Base-by-base conservation (phyloP, 2,113 vertebrate genomes). In the Heterocephalus glaber region DNA sequence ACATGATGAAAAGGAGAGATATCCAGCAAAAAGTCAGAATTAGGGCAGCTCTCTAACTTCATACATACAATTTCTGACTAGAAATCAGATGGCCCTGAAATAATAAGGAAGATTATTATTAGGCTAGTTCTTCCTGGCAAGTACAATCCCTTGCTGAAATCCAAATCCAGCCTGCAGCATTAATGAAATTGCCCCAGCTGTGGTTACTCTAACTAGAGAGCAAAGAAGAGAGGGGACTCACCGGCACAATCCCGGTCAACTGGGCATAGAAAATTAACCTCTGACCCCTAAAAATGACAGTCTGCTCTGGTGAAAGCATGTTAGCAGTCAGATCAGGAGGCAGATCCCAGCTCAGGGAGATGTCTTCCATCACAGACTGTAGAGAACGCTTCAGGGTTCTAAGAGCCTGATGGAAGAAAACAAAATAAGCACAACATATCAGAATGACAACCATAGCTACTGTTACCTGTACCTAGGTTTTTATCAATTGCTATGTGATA, bases 271-370 rank as follows among this genome's bases (percentile, higher is more conserved):
- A 0, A 54, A 98, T 98, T 54, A 97, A 89, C 52, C 96, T 96
- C 81, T 98, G 98, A 68, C 97, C 97, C 41, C 77, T 74, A 70
- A 98, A 98, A 88, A 98, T 93, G 72, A 86, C 84, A 8, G 63
- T 90, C 20, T 97, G 96, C 12, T 95, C 91, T 49, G 91, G 96
- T 7, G 98, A 98, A 80, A 98, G 87, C 33, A 96, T 83, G 6
- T 66, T 28, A 7, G 93, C 92, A 56, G 95, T 94, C 2, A 98
- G 49, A 13, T 77, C 96, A 13, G 87, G 4, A n/a, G 98, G 98
- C 91, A 98, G 96, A 54, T 92, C 28, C 98, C 98, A 98, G 54
- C 16, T 96, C 61, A 98, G 56, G 35, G 97, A 96, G 26, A 98
- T 2, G 2, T 96, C 76, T 0, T 97, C 95, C 5, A 96, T 92